These are phyloP conservation scores for Hirtodrosophila alboralis DNA, from an alignment of 2,888 invertebrate genomes.

Conservation along the genomic window DNA sequence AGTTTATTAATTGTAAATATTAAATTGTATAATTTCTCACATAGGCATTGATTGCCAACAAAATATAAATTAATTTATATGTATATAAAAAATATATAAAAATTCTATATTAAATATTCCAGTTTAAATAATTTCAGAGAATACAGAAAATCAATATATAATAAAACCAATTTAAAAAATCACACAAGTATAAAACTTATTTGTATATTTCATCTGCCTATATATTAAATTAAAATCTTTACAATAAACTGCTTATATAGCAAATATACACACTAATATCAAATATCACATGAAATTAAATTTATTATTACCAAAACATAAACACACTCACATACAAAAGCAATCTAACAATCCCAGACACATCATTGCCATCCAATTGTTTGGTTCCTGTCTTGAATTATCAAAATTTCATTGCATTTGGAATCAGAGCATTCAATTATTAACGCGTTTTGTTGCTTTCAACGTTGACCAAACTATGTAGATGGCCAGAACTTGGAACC, in stretches of 20 bases:
- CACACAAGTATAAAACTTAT: too few relatives aligned
- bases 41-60: too few relatives aligned
- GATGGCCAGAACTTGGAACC: not conserved
- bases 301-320: constrained; percentile 3
- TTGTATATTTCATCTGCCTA: too few relatives aligned
- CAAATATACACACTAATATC: not conserved
- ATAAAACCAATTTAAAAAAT: too few relatives aligned
- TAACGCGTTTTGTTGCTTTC: constrained; percentile 47
- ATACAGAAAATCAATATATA: too few relatives aligned
- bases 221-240: not conserved
- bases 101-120: too few relatives aligned
- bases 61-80: too few relatives aligned
- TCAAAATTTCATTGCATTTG: constrained; percentile 66
- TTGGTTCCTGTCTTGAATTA: constrained; percentile 23
- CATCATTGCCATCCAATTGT: constrained; percentile 9
- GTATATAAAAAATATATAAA: too few relatives aligned
- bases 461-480: constrained; percentile 11
- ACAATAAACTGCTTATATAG: not conserved
- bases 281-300: constrained; percentile 7
- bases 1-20: too few relatives aligned
- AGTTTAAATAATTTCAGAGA: too few relatives aligned
- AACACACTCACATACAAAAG: not conserved
- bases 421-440: constrained; percentile 59
- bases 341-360: constrained; percentile 15
- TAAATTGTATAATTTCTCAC: too few relatives aligned